Evolutionary conservation across 2,888 invertebrate species (phyloP).

Genomic region (Tetramorium bicarinatum): DNA sequence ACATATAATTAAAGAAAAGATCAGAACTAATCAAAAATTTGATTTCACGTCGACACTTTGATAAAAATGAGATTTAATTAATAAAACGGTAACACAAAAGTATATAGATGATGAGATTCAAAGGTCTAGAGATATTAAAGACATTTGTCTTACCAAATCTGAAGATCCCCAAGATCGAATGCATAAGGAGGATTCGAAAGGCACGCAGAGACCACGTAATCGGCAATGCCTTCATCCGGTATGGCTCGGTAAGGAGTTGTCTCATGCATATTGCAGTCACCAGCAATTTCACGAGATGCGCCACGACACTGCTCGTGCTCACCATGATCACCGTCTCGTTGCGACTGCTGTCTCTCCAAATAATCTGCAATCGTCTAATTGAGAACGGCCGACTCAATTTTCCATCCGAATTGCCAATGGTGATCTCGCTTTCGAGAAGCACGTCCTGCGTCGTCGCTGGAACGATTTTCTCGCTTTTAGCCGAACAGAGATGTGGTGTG

Average conservation of each 20-base stretch:
- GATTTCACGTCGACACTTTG: not conserved
- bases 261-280: conserved; percentile 81
- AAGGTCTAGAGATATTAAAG: not conserved
- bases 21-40: not conserved
- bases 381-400: not conserved
- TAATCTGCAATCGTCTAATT: not conserved
- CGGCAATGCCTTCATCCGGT: conserved; percentile 66
- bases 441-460: not conserved
- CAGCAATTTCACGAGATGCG: conserved; percentile 81
- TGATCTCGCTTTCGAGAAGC: not conserved
- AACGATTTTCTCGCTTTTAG: not conserved
- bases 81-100: not conserved
- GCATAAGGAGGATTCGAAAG: conserved; percentile 82
- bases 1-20: not conserved
- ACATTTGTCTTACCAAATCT: conserved; percentile 81
- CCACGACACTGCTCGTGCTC: conserved; percentile 80
- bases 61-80: not conserved
- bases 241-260: conserved; percentile 74
- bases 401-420: conserved; percentile 16
- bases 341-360: not conserved
- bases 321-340: conserved; percentile 77
- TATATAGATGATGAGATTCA: not conserved
- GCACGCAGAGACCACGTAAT: conserved; percentile 81
- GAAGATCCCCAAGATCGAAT: conserved; percentile 82
- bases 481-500: not conserved